These are phyloP conservation scores for Porites divaricata DNA, from an alignment of 92 coral and sea anemone species.

Conservation along the genomic window DNA sequence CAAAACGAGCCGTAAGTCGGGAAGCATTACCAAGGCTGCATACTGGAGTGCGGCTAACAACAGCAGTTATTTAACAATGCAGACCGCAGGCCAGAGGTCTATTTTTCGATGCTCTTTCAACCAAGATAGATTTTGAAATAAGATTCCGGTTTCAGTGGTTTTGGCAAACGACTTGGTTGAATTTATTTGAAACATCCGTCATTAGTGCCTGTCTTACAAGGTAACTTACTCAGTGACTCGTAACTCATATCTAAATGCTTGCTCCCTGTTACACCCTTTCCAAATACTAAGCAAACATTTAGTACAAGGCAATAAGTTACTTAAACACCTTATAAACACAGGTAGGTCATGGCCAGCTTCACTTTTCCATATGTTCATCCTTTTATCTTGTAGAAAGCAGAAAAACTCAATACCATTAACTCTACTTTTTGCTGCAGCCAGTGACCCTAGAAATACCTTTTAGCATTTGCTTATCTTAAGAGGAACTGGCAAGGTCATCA, in stretches of 20 bases:
- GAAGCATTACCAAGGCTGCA: conserved; percentile 40
- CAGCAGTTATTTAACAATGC: conserved; percentile 32
- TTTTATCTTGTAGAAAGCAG: conserved; percentile 2
- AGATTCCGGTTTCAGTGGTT: not conserved
- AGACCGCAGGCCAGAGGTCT: conserved; percentile 35
- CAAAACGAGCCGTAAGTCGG: conserved; percentile 36
- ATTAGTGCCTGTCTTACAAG: not conserved
- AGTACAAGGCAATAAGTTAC: conserved; percentile 2
- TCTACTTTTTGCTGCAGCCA: not conserved
- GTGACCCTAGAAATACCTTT: not conserved
- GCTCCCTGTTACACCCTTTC: not conserved
- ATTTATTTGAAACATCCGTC: conserved; percentile 3
- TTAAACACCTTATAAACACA: not conserved
- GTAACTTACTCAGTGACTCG: conserved; percentile 15
- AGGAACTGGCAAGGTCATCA: not conserved
- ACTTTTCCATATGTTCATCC: not conserved
- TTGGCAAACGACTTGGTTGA: conserved; percentile 21
- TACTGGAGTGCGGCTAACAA: conserved; percentile 43
- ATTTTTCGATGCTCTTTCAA: conserved; percentile 25
- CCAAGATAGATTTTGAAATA: conserved; percentile 24
- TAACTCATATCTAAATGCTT: no score
- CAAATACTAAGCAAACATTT: not conserved
- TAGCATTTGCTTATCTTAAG: not conserved
- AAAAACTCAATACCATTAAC: not conserved
- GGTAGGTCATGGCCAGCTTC: not conserved